Percentiles rank a stretch among this genome's conserved stretches.
Conservation (phyloP, 2,888 invertebrate species). For the Nudaria mundana region DNA sequence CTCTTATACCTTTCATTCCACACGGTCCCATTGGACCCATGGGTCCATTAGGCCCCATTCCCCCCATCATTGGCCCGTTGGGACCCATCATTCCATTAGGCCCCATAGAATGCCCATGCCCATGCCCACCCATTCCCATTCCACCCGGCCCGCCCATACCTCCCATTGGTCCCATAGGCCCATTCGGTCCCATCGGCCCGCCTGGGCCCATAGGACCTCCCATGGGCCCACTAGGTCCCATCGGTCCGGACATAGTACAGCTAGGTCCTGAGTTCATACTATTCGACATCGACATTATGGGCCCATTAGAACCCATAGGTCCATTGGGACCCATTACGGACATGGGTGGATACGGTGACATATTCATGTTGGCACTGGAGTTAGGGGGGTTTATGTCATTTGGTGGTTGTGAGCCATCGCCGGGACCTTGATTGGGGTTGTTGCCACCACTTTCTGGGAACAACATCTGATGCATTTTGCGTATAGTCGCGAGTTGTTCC, state of each 20-base stretch:
- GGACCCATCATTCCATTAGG: constrained; percentile 77
- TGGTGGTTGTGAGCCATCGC: constrained; percentile 56
- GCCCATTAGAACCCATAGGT: constrained; percentile 68
- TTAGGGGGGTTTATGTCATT: constrained; percentile 67
- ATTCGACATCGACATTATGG: constrained; percentile 73
- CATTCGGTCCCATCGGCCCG: constrained; percentile 61
- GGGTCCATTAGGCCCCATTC: constrained; percentile 71
- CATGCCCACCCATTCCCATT: constrained; percentile 62
- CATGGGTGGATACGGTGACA: constrained; percentile 67
- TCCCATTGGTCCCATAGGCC: constrained; percentile 57
- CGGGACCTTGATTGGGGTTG: constrained; percentile 53
- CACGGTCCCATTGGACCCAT: constrained; percentile 79
- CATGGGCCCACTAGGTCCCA: constrained; percentile 59
- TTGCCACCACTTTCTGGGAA: constrained; percentile 88
- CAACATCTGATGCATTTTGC: constrained; percentile 95
- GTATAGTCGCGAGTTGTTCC: constrained; percentile 93
- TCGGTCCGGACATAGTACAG: constrained; percentile 73
- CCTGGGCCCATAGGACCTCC: constrained; percentile 56
- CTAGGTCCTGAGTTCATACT: constrained; percentile 70
- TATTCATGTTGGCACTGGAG: constrained; percentile 64
- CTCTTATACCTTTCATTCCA: constrained; percentile 75
- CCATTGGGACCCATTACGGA: constrained; percentile 65
- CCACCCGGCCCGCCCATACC: constrained; percentile 53
- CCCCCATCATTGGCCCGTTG: constrained; percentile 74
- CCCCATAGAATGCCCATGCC: constrained; percentile 65